These are phyloP conservation scores for Epinotia ramella DNA, from an alignment of 2,888 invertebrate species.

Conservation along the genomic window DNA sequence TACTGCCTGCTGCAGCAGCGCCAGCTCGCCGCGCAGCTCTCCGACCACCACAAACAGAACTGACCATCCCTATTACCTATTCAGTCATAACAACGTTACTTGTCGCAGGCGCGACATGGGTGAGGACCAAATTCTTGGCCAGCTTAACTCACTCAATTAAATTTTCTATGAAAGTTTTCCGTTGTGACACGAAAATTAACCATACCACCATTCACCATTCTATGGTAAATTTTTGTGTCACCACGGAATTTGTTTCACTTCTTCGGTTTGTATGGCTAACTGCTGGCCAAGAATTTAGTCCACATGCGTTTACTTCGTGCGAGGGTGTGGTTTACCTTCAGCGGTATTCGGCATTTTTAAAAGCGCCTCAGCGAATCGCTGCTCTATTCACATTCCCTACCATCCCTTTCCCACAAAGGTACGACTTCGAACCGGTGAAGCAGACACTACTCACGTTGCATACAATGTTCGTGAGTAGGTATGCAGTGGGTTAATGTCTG, in stretches of 20 bases:
- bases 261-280: too few relatives aligned
- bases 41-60: constrained; percentile 71
- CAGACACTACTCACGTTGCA: neutral
- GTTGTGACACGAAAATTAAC: too few relatives aligned
- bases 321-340: neutral
- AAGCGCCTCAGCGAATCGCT: neutral
- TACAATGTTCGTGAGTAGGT: neutral
- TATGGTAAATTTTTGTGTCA: too few relatives aligned
- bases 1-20: constrained; percentile 92
- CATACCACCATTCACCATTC: too few relatives aligned
- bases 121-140: too few relatives aligned
- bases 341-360: neutral
- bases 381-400: neutral
- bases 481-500: neutral
- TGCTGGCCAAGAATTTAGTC: too few relatives aligned
- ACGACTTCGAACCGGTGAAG: neutral
- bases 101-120: neutral
- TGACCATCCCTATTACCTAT: neutral
- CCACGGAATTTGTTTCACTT: too few relatives aligned
- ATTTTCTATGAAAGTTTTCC: too few relatives aligned
- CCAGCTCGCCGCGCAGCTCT: constrained; percentile 78
- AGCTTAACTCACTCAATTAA: too few relatives aligned
- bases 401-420: neutral
- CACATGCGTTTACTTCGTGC: too few relatives aligned
- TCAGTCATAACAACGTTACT: neutral